Conservation (phyloP, 2,113 vertebrate genomes). For the Caranx melampygus region DNA sequence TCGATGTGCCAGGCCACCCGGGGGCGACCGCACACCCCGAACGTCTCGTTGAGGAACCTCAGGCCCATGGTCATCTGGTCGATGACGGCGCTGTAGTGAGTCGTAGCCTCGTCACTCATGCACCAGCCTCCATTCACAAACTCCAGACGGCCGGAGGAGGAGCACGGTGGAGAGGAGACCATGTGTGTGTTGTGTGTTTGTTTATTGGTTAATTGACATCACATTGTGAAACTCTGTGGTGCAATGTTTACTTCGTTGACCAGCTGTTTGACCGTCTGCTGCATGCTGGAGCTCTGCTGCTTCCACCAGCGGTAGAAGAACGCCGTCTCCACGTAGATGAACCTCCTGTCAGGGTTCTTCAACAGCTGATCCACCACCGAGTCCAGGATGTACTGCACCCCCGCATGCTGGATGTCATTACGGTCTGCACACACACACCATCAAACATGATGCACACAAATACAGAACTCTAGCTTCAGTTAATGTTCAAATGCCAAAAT, state of each 20-base stretch:
- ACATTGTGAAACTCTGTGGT: not conserved
- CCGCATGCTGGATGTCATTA: slow-evolving; percentile 88
- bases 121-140: slow-evolving; percentile 94
- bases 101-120: slow-evolving; percentile 91
- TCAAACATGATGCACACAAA: not conserved
- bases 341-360: slow-evolving; percentile 84
- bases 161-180: not conserved
- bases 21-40: slow-evolving; percentile 87
- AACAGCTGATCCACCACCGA: slow-evolving; percentile 88
- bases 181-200: no score
- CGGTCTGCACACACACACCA: slow-evolving; percentile 66
- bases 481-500: no score
- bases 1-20: slow-evolving; percentile 95
- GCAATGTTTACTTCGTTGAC: slow-evolving; percentile 82
- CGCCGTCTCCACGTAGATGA: slow-evolving; percentile 91
- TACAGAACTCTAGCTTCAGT: not conserved
- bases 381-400: slow-evolving; percentile 94
- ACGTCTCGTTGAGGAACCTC: slow-evolving; percentile 87
- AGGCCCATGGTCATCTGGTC: slow-evolving; percentile 93
- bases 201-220: no score
- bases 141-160: slow-evolving; percentile 86
- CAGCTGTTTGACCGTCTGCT: slow-evolving; percentile 79
- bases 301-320: slow-evolving; percentile 94
- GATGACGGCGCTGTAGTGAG: slow-evolving; percentile 88
- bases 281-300: slow-evolving; percentile 80